Conservation (phyloP, 2,113 vertebrate genomes). For the Anolis carolinensis region DNA sequence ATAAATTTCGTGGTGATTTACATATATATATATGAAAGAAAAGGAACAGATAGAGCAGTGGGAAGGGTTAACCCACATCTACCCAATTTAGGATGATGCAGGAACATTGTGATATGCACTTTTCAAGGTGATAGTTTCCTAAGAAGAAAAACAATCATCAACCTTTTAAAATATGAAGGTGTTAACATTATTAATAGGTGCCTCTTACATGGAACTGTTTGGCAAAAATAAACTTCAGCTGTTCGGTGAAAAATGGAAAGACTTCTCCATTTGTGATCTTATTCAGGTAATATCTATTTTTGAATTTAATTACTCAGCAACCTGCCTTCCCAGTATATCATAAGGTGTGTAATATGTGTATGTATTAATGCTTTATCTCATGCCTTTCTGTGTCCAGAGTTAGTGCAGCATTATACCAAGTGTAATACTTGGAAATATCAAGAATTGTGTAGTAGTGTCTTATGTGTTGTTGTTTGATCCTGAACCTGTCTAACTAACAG, state of each 20-base stretch:
- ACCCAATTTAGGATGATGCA: neutral
- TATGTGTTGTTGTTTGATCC: neutral
- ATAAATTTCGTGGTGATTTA: neutral
- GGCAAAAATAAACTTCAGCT: slow-evolving; percentile 7
- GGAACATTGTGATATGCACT: neutral
- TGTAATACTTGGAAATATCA: neutral
- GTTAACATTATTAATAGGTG: slow-evolving; percentile 36
- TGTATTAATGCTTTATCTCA: neutral
- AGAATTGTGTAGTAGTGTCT: neutral
- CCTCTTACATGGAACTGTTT: slow-evolving; percentile 24
- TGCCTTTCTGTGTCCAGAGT: neutral
- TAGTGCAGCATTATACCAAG: no score
- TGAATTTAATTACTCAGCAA: neutral
- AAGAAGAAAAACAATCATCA: neutral
- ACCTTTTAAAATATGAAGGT: neutral
- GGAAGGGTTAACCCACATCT: neutral
- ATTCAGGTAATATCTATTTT: slow-evolving; percentile 46
- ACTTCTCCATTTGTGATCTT: slow-evolving; percentile 33
- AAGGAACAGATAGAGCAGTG: neutral
- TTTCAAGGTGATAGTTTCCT: neutral
- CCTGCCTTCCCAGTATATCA: neutral
- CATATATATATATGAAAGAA: neutral
- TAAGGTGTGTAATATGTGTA: neutral
- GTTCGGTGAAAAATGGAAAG: neutral
- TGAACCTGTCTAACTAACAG: neutral